Percentiles rank a stretch among this genome's conserved stretches.
phyloP scores from a whole-genome alignment of 2,888 invertebrate genomes.

The Lysandra coridon region DNA sequence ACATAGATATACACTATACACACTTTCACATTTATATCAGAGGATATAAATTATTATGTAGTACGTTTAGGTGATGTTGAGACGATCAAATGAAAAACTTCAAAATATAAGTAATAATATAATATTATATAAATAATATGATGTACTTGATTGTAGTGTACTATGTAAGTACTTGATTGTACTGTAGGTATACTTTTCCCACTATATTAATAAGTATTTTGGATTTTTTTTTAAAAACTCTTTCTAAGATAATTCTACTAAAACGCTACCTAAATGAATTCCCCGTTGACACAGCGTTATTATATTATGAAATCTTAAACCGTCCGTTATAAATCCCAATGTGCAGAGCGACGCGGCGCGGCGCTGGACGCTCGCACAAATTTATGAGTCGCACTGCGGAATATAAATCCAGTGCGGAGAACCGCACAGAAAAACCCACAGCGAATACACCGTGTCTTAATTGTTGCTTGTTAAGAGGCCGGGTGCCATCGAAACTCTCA shows the following conservation, averaged over 20 bases:
- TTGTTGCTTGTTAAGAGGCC: neutral
- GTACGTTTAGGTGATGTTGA: too few relatives aligned
- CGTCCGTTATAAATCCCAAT: conserved; percentile 65
- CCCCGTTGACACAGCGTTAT: conserved; percentile 11
- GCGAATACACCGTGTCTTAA: neutral
- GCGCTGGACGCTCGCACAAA: conserved; percentile 68
- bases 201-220: too few relatives aligned
- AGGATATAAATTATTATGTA: too few relatives aligned
- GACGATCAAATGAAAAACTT: too few relatives aligned
- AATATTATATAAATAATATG: too few relatives aligned
- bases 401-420: conserved; percentile 72
- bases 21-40: too few relatives aligned
- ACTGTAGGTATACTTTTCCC: too few relatives aligned
- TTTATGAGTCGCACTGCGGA: conserved; percentile 79
- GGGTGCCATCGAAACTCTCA: too few relatives aligned
- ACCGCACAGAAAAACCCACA: conserved; percentile 55
- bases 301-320: conserved; percentile 63
- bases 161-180: too few relatives aligned
- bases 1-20: too few relatives aligned
- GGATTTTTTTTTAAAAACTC: neutral
- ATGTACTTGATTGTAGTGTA: too few relatives aligned
- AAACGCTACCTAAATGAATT: neutral
- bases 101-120: too few relatives aligned
- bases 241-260: neutral
- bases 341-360: conserved; percentile 64